These are phyloP conservation scores for Hephaestus fuliginosus DNA, from an alignment of 2,797 vertebrate genomes.

Conservation along the genomic window DNA sequence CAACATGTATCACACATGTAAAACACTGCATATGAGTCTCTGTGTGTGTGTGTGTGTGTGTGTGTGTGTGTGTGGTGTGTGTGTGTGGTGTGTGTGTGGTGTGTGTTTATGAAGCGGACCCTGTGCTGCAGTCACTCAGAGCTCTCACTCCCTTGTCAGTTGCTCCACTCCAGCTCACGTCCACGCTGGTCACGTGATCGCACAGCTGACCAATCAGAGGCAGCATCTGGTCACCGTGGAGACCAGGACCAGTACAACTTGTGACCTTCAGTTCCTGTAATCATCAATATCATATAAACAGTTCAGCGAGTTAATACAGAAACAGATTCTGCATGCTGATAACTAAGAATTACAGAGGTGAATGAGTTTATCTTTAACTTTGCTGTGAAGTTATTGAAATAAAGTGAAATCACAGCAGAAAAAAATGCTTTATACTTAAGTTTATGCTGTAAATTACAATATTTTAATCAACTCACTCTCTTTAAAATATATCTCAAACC, in stretches of 20 bases:
- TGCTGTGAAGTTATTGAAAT: background rate
- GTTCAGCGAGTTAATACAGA: background rate
- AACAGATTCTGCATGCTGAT: background rate
- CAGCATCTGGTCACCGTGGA: conserved; percentile 74
- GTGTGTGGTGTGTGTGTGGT: background rate
- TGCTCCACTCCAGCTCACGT: conserved; percentile 78
- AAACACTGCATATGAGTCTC: no score
- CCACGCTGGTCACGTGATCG: conserved; percentile 63
- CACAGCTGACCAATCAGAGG: conserved; percentile 67
- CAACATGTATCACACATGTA: background rate
- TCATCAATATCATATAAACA: background rate
- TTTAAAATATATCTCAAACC: no score
- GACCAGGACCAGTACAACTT: conserved; percentile 68
- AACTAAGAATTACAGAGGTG: background rate
- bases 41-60: conserved; percentile 9
- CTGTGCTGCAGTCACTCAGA: conserved; percentile 56
- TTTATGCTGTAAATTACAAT: background rate
- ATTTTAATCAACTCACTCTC: no score
- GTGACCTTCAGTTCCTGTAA: conserved; percentile 78
- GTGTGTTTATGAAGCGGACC: conserved; percentile 52
- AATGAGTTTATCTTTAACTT: background rate
- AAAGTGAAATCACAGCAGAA: background rate
- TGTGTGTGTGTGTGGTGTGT: conserved; percentile 19
- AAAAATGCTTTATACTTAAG: background rate
- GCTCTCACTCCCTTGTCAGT: conserved; percentile 75